phyloP scores from a whole-genome alignment of 2,888 invertebrate species.

The Drosophila neoperkinsi region DNA sequence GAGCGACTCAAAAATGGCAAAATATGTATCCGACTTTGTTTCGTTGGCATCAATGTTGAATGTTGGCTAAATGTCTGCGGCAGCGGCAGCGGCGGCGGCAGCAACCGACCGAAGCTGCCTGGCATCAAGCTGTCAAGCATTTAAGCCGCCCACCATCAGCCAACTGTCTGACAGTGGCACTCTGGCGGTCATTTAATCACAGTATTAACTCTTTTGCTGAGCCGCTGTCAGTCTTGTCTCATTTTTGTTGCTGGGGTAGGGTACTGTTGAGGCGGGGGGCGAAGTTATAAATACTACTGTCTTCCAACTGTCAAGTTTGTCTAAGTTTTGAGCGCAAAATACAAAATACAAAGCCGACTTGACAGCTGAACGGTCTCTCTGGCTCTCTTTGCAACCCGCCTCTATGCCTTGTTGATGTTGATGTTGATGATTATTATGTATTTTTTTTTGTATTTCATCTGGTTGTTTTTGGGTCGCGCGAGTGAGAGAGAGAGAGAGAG shows the following conservation, averaged over 20 bases:
- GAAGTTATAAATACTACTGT: conserved; percentile 79
- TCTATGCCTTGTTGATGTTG: conserved; percentile 32
- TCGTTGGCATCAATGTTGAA: background rate
- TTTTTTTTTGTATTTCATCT: conserved; percentile 37
- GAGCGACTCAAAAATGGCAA: conserved; percentile 24
- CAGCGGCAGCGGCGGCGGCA: no score
- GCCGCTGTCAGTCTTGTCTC: conserved; percentile 82
- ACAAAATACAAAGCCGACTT: conserved; percentile 73
- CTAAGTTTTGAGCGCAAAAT: conserved; percentile 79
- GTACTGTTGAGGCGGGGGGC: background rate
- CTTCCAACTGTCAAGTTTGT: conserved; percentile 78
- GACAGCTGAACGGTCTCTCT: conserved; percentile 69
- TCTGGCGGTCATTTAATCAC: conserved; percentile 79
- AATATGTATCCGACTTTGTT: conserved; percentile 6
- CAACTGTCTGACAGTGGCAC: conserved; percentile 74
- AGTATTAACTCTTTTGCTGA: conserved; percentile 83
- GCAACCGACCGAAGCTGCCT: background rate
- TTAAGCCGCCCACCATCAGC: conserved; percentile 62
- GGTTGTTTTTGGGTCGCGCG: conserved; percentile 32
- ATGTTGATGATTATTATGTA: conserved; percentile 73
- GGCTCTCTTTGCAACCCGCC: conserved; percentile 13
- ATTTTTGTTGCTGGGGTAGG: conserved; percentile 36
- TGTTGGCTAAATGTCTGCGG: background rate
- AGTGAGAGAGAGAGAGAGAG: background rate
- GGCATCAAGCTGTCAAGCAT: conserved; percentile 62